These are phyloP conservation scores for Cotesia vestalis DNA, from an alignment of 1,140 invertebrate genomes.

Conservation along the genomic window DNA sequence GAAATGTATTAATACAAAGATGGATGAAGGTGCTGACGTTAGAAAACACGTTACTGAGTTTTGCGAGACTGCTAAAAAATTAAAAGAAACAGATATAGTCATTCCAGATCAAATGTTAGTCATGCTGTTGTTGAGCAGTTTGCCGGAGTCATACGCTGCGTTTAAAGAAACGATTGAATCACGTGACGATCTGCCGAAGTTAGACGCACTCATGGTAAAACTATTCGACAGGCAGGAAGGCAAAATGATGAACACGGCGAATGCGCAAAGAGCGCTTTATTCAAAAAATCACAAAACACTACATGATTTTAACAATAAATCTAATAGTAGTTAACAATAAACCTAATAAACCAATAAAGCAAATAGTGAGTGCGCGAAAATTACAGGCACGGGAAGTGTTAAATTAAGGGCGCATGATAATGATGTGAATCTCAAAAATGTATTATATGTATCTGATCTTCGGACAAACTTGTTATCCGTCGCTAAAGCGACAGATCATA, in stretches of 20 bases:
- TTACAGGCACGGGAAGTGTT: slow-evolving; percentile 33
- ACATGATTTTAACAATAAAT: too few species aligned
- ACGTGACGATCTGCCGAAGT: slow-evolving; percentile 36
- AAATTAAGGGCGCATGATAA: slow-evolving; percentile 17
- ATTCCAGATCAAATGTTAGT: too few species aligned
- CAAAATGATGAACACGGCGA: background rate
- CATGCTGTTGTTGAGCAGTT: too few species aligned
- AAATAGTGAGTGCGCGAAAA: slow-evolving; percentile 22
- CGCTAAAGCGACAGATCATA: slow-evolving; percentile 30
- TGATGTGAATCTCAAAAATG: slow-evolving; percentile 34
- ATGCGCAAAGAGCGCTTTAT: slow-evolving; percentile 22
- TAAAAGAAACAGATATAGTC: too few species aligned
- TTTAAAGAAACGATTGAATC: slow-evolving; percentile 36
- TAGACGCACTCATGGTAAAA: slow-evolving; percentile 37
- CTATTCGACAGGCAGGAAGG: slow-evolving; percentile 35
- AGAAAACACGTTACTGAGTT: too few species aligned
- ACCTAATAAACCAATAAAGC: too few species aligned
- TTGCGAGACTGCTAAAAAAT: too few species aligned
- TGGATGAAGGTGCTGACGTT: too few species aligned
- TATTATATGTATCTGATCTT: slow-evolving; percentile 37
- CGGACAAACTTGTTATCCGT: slow-evolving; percentile 39
- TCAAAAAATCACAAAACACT: background rate
- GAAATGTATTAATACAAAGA: background rate
- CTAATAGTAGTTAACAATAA: slow-evolving; percentile 18
- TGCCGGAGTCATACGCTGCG: slow-evolving; percentile 32